A percentile compares a stretch with the other conserved stretches of the same genome.
Conservation (phyloP, 2,888 invertebrate genomes). For the Caenorhabditis sp. region DNA sequence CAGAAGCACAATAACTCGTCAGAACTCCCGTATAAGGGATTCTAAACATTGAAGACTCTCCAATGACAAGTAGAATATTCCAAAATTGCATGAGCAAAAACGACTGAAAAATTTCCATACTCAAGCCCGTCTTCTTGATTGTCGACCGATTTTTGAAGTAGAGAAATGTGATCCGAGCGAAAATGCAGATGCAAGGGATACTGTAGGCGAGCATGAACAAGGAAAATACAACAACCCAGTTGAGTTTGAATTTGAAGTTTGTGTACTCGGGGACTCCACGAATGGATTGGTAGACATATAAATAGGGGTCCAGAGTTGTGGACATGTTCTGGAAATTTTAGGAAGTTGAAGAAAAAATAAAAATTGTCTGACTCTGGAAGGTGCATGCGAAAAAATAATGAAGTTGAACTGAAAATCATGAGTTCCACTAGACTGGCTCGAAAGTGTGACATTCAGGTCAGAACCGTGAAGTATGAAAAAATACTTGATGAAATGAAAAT, state of each 20-base stretch:
- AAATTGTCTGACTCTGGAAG: background rate
- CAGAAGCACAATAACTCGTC: constrained; percentile 24
- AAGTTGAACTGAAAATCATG: too few relatives aligned
- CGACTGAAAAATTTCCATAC: constrained; percentile 31
- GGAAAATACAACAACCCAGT: constrained; percentile 27
- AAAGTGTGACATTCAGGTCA: too few relatives aligned
- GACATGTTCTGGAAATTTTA: background rate
- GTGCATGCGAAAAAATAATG: too few relatives aligned
- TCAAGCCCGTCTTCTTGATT: constrained; percentile 8
- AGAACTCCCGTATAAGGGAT: constrained; percentile 16
- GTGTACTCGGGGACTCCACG: constrained; percentile 19
- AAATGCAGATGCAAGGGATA: constrained; percentile 4
- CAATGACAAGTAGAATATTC: constrained; percentile 14
- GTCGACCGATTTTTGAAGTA: background rate
- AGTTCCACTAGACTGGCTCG: too few relatives aligned
- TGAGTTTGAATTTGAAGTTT: background rate
- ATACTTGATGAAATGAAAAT: too few relatives aligned
- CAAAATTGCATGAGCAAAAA: constrained; percentile 43
- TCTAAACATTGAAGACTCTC: constrained; percentile 22
- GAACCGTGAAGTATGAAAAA: too few relatives aligned
- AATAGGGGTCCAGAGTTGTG: background rate
- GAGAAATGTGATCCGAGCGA: background rate
- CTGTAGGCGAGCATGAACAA: constrained; percentile 10
- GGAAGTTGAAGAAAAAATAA: background rate
- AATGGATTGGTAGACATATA: background rate